Base-by-base conservation (phyloP, 2,113 vertebrate species). In the Phrynocephalus versicolor region DNA sequence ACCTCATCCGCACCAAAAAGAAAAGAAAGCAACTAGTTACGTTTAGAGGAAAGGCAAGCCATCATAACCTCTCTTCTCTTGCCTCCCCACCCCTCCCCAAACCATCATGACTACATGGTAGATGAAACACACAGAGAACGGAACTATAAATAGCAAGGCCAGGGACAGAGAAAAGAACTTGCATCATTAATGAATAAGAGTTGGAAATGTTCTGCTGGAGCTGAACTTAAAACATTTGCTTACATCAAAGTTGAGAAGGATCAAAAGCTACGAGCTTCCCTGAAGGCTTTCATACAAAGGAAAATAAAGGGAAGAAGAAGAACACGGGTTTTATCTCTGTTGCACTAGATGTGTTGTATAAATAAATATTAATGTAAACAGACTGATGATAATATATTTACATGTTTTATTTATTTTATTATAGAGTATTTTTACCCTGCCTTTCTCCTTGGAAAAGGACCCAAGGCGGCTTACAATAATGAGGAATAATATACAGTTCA, bases 351-450 rank as follows among this genome's bases (percentile, higher is more conserved):
- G 74, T 84, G 92, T 91, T 90, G 69, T 92, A 90, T 93, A 94
- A 93, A 93, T 90, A 88, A 95, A 94, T 92, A 95, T 93, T 92
- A 92, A 83, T 94, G 91, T 93, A 94, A 94, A 94, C 93, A 95
- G 90, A 94, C 83, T 88, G 86, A 81, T 93, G 87, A 95, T 93
- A 95, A 92, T 89, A 87, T 93, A 94, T 94, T n/a, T n/a, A n/a
- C n/a, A n/a, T n/a, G n/a, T n/a, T n/a, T n/a, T n/a, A n/a, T n/a
- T n/a, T n/a, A n/a, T n/a, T n/a, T n/a, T n/a, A n/a, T n/a, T n/a
- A n/a, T n/a, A n/a, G n/a, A n/a, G n/a, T n/a, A n/a, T n/a, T n/a
- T n/a, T n/a, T n/a, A n/a, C n/a, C n/a, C n/a, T n/a, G n/a, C n/a
- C n/a, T n/a, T n/a, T n/a, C n/a, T n/a, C n/a, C n/a, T n/a, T n/a